phyloP scores from a whole-genome alignment of 2,113 vertebrate species.

The Isichthys henryi region DNA sequence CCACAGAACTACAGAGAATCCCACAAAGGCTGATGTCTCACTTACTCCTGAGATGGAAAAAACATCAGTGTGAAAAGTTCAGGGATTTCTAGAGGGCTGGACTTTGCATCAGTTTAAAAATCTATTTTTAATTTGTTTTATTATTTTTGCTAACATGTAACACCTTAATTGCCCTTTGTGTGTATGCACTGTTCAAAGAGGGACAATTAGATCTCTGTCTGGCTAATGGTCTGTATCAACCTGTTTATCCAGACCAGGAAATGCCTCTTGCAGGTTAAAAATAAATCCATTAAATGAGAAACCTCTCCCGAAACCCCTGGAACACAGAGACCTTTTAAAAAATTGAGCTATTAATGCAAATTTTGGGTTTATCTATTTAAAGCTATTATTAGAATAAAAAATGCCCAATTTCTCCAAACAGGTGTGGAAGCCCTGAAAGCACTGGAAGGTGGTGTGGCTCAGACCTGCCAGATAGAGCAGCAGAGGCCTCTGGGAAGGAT shows the following conservation, averaged over 20 bases:
- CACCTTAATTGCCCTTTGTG: conserved; percentile 22
- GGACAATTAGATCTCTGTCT: conserved; percentile 21
- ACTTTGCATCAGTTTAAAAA: not conserved
- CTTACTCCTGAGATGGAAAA: not conserved
- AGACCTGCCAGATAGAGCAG: not conserved
- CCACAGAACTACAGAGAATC: not conserved
- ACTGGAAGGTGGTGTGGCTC: not conserved
- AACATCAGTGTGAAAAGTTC: not conserved
- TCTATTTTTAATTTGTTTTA: not conserved
- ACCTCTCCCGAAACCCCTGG: not conserved
- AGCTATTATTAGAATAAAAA: not conserved
- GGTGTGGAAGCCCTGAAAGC: not conserved
- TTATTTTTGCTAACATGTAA: not conserved
- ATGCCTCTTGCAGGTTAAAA: conserved; percentile 16
- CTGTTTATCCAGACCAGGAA: conserved; percentile 19
- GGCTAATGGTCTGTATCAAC: conserved; percentile 22
- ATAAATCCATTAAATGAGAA: conserved; percentile 15
- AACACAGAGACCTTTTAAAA: not conserved
- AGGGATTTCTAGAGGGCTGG: not conserved
- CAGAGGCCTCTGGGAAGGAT: not conserved
- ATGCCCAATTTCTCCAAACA: not conserved
- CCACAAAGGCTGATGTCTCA: not conserved
- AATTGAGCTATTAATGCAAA: not conserved
- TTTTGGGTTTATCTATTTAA: not conserved
- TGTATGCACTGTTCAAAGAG: conserved; percentile 21